Conservation (phyloP, 2,888 invertebrate species). For the Quadriops clusia region DNA sequence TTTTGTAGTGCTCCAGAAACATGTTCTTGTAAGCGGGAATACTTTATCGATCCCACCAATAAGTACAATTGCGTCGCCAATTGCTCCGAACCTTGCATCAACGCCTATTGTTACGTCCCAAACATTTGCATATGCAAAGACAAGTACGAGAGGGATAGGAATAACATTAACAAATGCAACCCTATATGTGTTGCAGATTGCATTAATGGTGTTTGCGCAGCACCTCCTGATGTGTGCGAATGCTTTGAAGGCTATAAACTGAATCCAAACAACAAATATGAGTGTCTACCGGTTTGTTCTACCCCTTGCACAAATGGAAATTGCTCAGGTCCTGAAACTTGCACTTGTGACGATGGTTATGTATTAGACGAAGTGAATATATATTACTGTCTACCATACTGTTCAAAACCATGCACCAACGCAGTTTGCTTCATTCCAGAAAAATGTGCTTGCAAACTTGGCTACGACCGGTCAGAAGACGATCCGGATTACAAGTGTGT, state of each 20-base stretch:
- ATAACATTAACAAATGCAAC: too few species aligned
- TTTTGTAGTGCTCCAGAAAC: slow-evolving; percentile 18
- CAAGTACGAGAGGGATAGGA: too few species aligned
- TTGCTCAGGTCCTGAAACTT: slow-evolving; percentile 27
- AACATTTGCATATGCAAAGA: too few species aligned
- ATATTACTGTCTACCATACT: too few species aligned
- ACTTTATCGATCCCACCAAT: slow-evolving; percentile 13
- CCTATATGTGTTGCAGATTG: slow-evolving; percentile 7
- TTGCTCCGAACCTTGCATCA: slow-evolving; percentile 17
- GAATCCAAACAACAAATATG: slow-evolving; percentile 19
- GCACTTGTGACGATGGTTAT: slow-evolving; percentile 27
- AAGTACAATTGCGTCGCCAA: slow-evolving; percentile 20
- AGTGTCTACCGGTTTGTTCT: slow-evolving; percentile 20
- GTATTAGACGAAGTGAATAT: slow-evolving; percentile 8
- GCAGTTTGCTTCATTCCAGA: slow-evolving; percentile 26
- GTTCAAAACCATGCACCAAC: slow-evolving; percentile 1
- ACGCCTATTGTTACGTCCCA: too few species aligned
- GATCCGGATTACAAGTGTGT: slow-evolving; percentile 7
- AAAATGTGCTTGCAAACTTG: slow-evolving; percentile 28
- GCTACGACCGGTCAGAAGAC: slow-evolving; percentile 4
- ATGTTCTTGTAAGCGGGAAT: slow-evolving; percentile 20
- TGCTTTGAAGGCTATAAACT: slow-evolving; percentile 13
- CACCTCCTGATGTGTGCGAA: slow-evolving; percentile 18
- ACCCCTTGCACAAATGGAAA: slow-evolving; percentile 27
- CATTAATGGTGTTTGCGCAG: slow-evolving; percentile 12